Evolutionary conservation across 2,113 vertebrate species (phyloP).

Genomic region (Cichladusa arquata): DNA sequence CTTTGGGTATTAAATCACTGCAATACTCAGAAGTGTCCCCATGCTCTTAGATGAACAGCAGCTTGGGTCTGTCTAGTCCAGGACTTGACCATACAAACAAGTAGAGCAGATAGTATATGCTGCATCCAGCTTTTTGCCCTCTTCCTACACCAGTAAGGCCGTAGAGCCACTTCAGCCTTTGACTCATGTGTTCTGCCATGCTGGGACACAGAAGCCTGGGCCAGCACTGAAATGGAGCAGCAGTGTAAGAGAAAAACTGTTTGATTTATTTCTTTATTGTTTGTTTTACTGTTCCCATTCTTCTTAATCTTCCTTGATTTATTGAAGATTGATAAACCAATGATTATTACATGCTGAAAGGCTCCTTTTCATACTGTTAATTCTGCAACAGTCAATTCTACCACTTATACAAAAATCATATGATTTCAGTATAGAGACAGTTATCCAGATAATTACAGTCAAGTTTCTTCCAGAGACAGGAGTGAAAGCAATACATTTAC

Average conservation of each 20-base stretch:
- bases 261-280: not conserved
- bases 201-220: not conserved
- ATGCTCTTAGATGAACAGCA: not conserved
- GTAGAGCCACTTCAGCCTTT: not conserved
- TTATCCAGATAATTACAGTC: slow-evolving; percentile 49
- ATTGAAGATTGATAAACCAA: slow-evolving; percentile 6
- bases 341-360: slow-evolving; percentile 19
- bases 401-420: slow-evolving; percentile 42
- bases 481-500: slow-evolving; percentile 59
- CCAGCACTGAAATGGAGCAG: not conserved
- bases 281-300: slow-evolving; percentile 22
- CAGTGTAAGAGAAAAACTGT: not conserved
- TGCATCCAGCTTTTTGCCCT: not conserved
- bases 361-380: slow-evolving; percentile 34
- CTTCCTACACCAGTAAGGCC: not conserved
- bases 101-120: not conserved
- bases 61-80: not conserved
- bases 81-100: not conserved
- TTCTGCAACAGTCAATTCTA: slow-evolving; percentile 34
- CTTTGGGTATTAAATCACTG: not conserved
- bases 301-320: not conserved
- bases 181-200: not conserved
- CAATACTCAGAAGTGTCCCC: not conserved
- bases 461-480: slow-evolving; percentile 43
- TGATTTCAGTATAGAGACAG: slow-evolving; percentile 48